Evolutionary conservation across 2,113 vertebrate genomes (phyloP).

Genomic region (Paedocypris sp.): DNA sequence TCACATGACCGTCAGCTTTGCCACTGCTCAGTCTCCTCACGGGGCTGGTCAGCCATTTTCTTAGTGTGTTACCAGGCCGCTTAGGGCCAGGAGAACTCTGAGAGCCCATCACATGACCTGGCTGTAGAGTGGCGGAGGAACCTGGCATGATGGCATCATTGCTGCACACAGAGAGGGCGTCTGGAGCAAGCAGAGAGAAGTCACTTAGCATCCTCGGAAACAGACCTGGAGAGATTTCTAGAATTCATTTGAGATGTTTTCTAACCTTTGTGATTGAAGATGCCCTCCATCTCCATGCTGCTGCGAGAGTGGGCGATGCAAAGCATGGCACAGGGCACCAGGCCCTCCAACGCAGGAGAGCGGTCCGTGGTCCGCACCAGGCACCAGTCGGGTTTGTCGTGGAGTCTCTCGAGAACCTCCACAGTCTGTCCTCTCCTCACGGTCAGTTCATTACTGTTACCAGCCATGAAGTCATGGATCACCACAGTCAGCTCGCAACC

Average conservation of each 20-base stretch:
- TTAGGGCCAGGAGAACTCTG: slow-evolving; percentile 94
- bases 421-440: slow-evolving; percentile 92
- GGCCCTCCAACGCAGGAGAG: slow-evolving; percentile 82
- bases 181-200: slow-evolving; percentile 47
- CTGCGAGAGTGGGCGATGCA: slow-evolving; percentile 96
- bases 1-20: slow-evolving; percentile 90
- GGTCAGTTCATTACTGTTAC: slow-evolving; percentile 90
- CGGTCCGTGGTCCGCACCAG: slow-evolving; percentile 91
- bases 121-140: slow-evolving; percentile 84
- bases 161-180: slow-evolving; percentile 90
- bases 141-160: slow-evolving; percentile 88
- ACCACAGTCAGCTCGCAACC: slow-evolving; percentile 96
- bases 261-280: slow-evolving; percentile 97
- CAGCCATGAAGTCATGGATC: slow-evolving; percentile 91
- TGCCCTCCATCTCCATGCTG: slow-evolving; percentile 98
- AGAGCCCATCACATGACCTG: slow-evolving; percentile 76
- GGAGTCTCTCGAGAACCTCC: slow-evolving; percentile 89
- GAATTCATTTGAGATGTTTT: neutral
- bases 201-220: neutral
- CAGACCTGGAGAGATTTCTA: neutral
- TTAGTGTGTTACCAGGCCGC: slow-evolving; percentile 89
- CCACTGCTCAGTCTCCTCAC: slow-evolving; percentile 94
- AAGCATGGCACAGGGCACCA: slow-evolving; percentile 89
- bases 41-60: slow-evolving; percentile 96
- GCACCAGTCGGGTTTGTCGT: slow-evolving; percentile 95